Evolutionary conservation across 2,888 invertebrate genomes (phyloP), one percentile per base, ranked within the genome.

Genomic region (Coenonympha arcania): DNA sequence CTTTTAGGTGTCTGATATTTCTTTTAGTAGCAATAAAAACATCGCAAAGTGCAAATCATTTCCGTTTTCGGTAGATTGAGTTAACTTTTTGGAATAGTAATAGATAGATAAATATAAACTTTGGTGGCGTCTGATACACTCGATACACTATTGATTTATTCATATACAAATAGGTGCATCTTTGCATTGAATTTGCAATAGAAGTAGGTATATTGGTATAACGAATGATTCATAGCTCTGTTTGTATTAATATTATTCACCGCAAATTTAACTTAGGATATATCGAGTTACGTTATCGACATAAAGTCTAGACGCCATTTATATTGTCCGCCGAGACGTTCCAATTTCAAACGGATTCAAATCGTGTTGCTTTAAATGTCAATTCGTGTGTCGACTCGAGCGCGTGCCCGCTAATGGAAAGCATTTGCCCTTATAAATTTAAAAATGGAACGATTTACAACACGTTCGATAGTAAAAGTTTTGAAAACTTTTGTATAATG

Each of bases 341-440:
- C 71, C 68, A 76, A 77, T 79, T 80, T 75, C 76, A 76, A 79
- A 75, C 71, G 51, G 56, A 57, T 73, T 77, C 67, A 73, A 80
- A 77, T 80, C 77, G 75, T 78, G 74, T 78, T 80, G 72, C 73
- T 76, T 77, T 71, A 81, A 79, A 79, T 79, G 79, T 78, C 78
- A 79, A n/a, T 81, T 82, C 79, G 76, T 79, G 78, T 78, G 73
- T 77, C 69, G 76, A 76, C 66, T 68, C 67, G 73, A 78, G 80
- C 83, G 77, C 84, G 84, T 84, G 84, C 84, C 78, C 69, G 65
- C 80, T 84, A 83, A 84, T 84, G 82, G 82, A 82, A 80, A 78
- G 82, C 77, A 68, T 73, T 71, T 71, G 68, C 69, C 65, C 72
- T 72, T 74, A 77, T 73, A 77, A 69, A 71, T 60, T 62, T 61